Base-by-base conservation (phyloP, 23 tunicate genomes). In the Ascidia mentula region DNA sequence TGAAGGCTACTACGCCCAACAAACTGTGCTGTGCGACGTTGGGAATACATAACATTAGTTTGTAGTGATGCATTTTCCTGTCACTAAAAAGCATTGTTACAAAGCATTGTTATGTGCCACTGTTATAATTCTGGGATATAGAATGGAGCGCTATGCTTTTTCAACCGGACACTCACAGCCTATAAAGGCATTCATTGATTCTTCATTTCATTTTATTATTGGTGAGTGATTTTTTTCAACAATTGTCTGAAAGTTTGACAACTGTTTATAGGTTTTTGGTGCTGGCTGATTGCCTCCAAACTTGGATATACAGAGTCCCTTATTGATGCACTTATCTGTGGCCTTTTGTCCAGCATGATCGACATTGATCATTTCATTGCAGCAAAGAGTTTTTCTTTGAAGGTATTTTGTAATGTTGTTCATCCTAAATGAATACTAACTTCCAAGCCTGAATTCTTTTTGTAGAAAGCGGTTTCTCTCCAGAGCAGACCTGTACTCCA, bases 341-440 rank as follows among this genome's bases (percentile, higher is more conserved):
- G 93, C 53, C 8, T 82, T 4, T 72, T 88, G 1, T 88, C 93
- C 0, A 77, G 83, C 45, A 32, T 72, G 32, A 88, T 88, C 69
- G 93, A 88, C 59, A 69, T 88, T 31, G 93, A 88, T 77, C 93
- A 88, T 45, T 61, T 88, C 59, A 26, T 88, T 26, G 79, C 76
- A 30, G 93, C 93, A 46, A 46, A 78, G 59, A 84, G 88, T 32
- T 65, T 88, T 38, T 69, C 77, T 8, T 31, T 86, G 36, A 70
- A 88, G 80, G 93, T 88, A 46, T 53, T 26, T 53, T 53, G 13
- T 53, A 53, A 42, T 15, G 53, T 42, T 42, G 12, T 53, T 20
- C 13, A 5, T 53, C 24, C 2, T 53, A 9, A 53, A 3, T 53
- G 24, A 5, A 6, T 3, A 20, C 13, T 3, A 53, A 28, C 22